Percentiles rank a stretch among this genome's conserved stretches.
phyloP scores from a whole-genome alignment of 2,888 invertebrate species.

The Pachymerium ferrugineum region DNA sequence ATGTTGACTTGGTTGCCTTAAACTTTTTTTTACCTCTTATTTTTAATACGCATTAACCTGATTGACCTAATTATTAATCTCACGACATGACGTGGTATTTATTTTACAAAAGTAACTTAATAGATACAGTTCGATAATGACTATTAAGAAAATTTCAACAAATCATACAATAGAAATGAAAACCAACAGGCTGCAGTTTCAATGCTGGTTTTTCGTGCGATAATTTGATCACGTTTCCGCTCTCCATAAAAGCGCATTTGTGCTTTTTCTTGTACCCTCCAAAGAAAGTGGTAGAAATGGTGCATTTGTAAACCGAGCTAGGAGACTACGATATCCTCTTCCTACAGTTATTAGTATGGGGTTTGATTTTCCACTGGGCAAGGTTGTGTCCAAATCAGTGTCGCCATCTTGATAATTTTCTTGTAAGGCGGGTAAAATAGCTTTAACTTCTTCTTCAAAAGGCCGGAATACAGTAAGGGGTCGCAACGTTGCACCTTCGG shows the following conservation, averaged over 20 bases:
- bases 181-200: no score
- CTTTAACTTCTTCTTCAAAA: conserved; percentile 71
- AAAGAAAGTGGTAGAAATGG: conserved; percentile 37
- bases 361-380: conserved; percentile 34
- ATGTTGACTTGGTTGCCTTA: no score
- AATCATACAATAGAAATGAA: no score
- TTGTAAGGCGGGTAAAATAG: conserved; percentile 42
- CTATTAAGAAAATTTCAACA: no score
- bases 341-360: conserved; percentile 68
- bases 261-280: conserved; percentile 47
- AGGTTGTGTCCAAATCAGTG: background rate
- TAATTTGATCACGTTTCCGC: conserved; percentile 67
- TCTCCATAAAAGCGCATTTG: conserved; percentile 66
- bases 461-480: conserved; percentile 90
- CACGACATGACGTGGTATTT: no score
- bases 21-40: no score
- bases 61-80: no score
- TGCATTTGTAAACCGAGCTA: conserved; percentile 45
- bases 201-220: conserved; percentile 33
- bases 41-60: no score
- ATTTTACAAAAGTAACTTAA: no score
- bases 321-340: conserved; percentile 72
- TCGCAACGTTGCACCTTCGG: conserved; percentile 69
- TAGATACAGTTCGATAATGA: no score
- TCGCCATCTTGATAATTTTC: background rate